Conservation (phyloP, 1,140 invertebrate species). For the Zaprionus camerounensis region DNA sequence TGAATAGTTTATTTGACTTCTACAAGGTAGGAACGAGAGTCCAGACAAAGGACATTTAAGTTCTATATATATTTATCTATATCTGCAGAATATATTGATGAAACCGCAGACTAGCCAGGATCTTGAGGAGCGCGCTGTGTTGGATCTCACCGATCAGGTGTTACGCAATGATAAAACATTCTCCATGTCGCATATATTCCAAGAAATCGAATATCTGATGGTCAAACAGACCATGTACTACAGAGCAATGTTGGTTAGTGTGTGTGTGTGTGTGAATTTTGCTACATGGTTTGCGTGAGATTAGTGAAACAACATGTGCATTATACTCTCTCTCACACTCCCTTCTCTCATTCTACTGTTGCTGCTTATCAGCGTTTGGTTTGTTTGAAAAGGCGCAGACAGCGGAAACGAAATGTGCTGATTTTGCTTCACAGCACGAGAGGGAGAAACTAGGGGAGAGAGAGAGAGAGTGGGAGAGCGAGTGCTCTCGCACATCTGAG, state of each 20-base stretch:
- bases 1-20: slow-evolving; percentile 68
- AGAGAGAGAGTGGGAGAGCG: neutral
- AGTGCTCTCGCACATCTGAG: neutral
- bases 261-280: neutral
- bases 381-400: slow-evolving; percentile 16
- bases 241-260: slow-evolving; percentile 87
- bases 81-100: slow-evolving; percentile 41
- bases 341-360: neutral
- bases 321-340: slow-evolving; percentile 5
- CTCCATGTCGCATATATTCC: slow-evolving; percentile 74
- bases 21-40: slow-evolving; percentile 60
- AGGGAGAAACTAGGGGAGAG: neutral
- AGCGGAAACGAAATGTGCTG: slow-evolving; percentile 21
- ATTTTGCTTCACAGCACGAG: neutral
- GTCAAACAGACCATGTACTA: slow-evolving; percentile 87
- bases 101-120: slow-evolving; percentile 41
- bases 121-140: slow-evolving; percentile 85
- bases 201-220: slow-evolving; percentile 72
- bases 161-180: slow-evolving; percentile 83
- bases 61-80: neutral
- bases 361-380: slow-evolving; percentile 22
- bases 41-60: neutral
- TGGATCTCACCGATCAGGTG: slow-evolving; percentile 87
- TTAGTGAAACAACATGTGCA: neutral
- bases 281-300: slow-evolving; percentile 8